Conservation (phyloP, 2,888 invertebrate species). For the Gandaritis pyraliata region DNA sequence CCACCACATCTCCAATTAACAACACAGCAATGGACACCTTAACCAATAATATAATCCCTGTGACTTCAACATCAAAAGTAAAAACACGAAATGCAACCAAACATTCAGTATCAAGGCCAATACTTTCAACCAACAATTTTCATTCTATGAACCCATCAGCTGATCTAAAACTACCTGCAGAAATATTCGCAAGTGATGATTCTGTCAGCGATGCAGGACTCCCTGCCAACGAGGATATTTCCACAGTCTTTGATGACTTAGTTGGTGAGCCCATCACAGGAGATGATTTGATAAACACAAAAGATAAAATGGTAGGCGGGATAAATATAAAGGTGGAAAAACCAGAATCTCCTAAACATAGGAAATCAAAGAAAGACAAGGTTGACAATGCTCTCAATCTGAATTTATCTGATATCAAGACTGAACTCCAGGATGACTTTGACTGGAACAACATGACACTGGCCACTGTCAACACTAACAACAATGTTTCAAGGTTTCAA, state of each 20-base stretch:
- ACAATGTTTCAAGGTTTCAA: slow-evolving; percentile 71
- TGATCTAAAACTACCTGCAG: slow-evolving; percentile 76
- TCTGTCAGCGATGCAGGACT: slow-evolving; percentile 73
- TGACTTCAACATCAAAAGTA: slow-evolving; percentile 57
- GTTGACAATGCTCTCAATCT: slow-evolving; percentile 54
- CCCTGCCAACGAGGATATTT: slow-evolving; percentile 59
- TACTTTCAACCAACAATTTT: slow-evolving; percentile 60
- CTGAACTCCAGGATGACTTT: slow-evolving; percentile 77
- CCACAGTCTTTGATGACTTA: slow-evolving; percentile 59
- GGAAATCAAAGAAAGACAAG: slow-evolving; percentile 64
- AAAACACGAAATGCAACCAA: slow-evolving; percentile 46
- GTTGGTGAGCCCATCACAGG: slow-evolving; percentile 42
- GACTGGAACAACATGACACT: slow-evolving; percentile 80
- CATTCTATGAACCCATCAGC: slow-evolving; percentile 69
- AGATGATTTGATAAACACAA: slow-evolving; percentile 51
- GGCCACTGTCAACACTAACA: slow-evolving; percentile 74
- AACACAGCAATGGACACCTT: slow-evolving; percentile 51
- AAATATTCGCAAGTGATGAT: slow-evolving; percentile 82
- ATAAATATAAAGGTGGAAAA: slow-evolving; percentile 74
- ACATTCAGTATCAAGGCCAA: slow-evolving; percentile 49
- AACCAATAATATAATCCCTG: slow-evolving; percentile 49
- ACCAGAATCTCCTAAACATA: slow-evolving; percentile 50
- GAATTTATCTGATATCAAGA: slow-evolving; percentile 75
- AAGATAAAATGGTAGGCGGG: slow-evolving; percentile 76
- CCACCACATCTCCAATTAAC: slow-evolving; percentile 50